Evolutionary conservation across 53 echinoderm and acorn worm genomes (phyloP).

Genomic region (Echinometra lucunter): DNA sequence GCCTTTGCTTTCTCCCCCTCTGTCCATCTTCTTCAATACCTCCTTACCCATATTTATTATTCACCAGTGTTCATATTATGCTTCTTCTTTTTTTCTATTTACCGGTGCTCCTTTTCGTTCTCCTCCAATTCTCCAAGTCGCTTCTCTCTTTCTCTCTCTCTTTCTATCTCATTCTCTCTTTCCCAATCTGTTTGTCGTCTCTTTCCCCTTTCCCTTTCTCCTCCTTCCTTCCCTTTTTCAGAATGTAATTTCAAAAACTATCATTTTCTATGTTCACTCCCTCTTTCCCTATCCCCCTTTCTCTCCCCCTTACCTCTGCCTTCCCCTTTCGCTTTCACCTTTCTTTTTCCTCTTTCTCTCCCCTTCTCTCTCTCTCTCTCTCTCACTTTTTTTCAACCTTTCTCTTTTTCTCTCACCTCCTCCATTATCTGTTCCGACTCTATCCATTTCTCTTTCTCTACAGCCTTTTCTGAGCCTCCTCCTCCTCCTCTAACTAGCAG

Average conservation of each 20-base stretch:
- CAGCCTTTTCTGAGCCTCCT: neutral
- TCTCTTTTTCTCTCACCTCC: neutral
- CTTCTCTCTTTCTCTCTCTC: neutral
- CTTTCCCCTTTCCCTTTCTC: neutral
- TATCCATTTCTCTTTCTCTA: neutral
- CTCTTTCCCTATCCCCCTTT: too few species aligned
- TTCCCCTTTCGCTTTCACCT: neutral
- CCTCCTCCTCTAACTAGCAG: constrained; percentile 6
- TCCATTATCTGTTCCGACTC: too few species aligned
- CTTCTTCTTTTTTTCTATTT: too few species aligned
- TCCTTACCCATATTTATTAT: too few species aligned
- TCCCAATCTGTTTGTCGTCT: neutral
- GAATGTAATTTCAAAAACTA: too few species aligned
- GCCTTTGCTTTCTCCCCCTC: neutral
- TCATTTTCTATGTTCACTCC: too few species aligned
- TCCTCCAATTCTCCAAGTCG: too few species aligned
- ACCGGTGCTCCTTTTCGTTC: too few species aligned
- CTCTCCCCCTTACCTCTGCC: neutral
- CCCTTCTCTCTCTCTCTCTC: neutral
- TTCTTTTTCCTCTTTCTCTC: neutral
- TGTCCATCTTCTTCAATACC: neutral
- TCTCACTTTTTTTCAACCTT: neutral
- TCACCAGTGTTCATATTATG: too few species aligned
- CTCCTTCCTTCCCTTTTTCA: neutral
- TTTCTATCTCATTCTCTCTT: neutral